phyloP scores from a whole-genome alignment of 2,888 invertebrate genomes.

The Apamea crenata region DNA sequence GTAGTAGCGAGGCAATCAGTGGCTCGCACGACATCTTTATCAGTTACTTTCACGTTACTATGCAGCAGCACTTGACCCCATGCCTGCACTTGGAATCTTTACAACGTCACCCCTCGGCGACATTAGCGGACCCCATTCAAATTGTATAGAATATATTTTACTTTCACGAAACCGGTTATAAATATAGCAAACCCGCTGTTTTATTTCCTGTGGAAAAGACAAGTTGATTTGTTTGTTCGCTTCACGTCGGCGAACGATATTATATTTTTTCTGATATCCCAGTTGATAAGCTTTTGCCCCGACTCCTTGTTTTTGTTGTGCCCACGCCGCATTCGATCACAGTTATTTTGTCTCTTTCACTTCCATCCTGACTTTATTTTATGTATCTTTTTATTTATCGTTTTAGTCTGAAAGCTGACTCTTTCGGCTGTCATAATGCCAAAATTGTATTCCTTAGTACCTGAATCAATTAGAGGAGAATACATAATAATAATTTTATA shows the following conservation, averaged over 20 bases:
- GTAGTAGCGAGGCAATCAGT: constrained; percentile 37
- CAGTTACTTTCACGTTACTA: constrained; percentile 65
- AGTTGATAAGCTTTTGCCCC: constrained; percentile 37
- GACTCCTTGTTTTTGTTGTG: constrained; percentile 56
- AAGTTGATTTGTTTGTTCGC: constrained; percentile 65
- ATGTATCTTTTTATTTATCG: not conserved
- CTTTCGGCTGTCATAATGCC: not conserved
- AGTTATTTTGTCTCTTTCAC: constrained; percentile 19
- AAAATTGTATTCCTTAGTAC: not conserved
- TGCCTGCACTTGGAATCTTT: constrained; percentile 73
- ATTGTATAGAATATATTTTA: constrained; percentile 61
- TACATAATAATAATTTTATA: not conserved
- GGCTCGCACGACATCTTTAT: constrained; percentile 28
- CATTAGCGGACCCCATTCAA: constrained; percentile 53
- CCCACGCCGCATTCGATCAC: constrained; percentile 49
- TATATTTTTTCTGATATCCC: constrained; percentile 60
- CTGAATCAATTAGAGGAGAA: not conserved
- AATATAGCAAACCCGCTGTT: constrained; percentile 73
- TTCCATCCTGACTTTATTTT: not conserved
- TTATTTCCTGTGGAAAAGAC: constrained; percentile 73
- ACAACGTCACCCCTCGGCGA: constrained; percentile 63
- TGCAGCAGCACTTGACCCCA: constrained; percentile 80
- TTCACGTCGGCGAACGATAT: constrained; percentile 60
- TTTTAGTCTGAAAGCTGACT: not conserved
- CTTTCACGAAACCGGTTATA: constrained; percentile 74